Evolutionary conservation across 2,113 vertebrate species (phyloP), one percentile per base, ranked within the genome.

Genomic region (Mormyrus lacerda): DNA sequence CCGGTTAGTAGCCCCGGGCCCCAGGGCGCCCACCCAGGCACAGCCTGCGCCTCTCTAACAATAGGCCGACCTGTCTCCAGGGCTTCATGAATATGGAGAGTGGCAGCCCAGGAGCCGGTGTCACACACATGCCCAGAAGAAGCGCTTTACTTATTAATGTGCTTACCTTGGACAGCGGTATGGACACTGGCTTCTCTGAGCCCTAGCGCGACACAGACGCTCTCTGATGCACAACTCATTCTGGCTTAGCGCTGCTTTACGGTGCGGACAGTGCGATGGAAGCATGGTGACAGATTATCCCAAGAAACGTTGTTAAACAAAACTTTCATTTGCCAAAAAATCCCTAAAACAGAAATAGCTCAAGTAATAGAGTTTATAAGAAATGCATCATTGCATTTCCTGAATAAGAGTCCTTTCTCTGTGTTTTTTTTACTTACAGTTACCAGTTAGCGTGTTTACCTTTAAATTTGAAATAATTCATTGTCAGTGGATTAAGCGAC

Each of bases 1-100:
- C 91, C 91, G 79, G 90, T 91, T 79, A 31, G 24, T 90, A 90
- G 91, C 92, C 91, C 90, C 88, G 9, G 82, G 91, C 19, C 93
- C 93, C 89, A 90, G 89, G 89, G 91, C 88, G 92, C 92, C 89
- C 27, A 42, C 91, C 91, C 92, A 94, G 91, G 91, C 92, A 89
- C 48, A 53, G 61, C 11, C 24, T 24, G 8, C 4, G 39, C 44
- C 90, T 92, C 92, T 94, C 91, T 92, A 92, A 94, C 94, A 95
- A 94, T 92, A 94, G 93, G 92, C 91, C 69, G 90, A 94, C 92
- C 93, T 88, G 90, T 94, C 94, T 94, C 93, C 93, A 92, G 93
- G 94, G 94, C 91, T 91, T 51, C 93, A 94, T 95, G 93, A 95
- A 95, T 94, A 95, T 95, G 95, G 93, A 95, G 90, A 90, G 93